Conservation (phyloP, 2,797 vertebrate genomes). For the Amazona ochrocephala region DNA sequence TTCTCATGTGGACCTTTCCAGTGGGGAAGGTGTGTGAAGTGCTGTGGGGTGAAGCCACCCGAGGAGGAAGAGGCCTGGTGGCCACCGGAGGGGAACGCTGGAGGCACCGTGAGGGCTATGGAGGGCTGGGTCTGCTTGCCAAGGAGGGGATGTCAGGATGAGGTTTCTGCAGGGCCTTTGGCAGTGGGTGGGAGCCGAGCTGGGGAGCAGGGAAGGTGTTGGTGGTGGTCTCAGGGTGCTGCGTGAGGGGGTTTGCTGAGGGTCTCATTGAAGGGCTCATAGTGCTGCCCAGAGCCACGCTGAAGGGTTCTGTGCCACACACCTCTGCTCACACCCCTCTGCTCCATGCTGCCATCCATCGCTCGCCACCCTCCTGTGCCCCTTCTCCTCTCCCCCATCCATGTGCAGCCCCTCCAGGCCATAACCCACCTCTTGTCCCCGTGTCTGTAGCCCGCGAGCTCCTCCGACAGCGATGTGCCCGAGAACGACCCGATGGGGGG, state of each 20-base stretch:
- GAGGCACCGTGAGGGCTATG: neutral
- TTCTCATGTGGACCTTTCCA: neutral
- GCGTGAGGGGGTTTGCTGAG: neutral
- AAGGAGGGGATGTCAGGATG: neutral
- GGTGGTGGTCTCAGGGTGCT: neutral
- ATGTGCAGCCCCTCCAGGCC: neutral
- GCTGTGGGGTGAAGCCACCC: neutral
- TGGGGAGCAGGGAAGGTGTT: neutral
- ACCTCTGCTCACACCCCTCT: neutral
- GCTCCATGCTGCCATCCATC: neutral
- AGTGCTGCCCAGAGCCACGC: accelerated
- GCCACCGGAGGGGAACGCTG: neutral
- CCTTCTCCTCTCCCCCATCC: neutral
- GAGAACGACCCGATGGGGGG: constrained; percentile 83
- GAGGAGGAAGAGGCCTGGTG: neutral
- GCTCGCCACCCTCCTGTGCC: neutral
- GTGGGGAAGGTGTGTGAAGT: accelerated
- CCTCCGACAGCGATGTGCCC: constrained; percentile 89
- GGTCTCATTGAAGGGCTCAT: accelerated
- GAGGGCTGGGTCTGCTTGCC: neutral
- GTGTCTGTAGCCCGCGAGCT: constrained; percentile 85
- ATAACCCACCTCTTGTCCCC: neutral
- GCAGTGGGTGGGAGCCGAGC: neutral
- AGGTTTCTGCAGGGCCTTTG: neutral
- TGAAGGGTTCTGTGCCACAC: neutral